These are phyloP conservation scores for Caerostris extrusa DNA, from an alignment of 1,140 invertebrate genomes.

Conservation along the genomic window DNA sequence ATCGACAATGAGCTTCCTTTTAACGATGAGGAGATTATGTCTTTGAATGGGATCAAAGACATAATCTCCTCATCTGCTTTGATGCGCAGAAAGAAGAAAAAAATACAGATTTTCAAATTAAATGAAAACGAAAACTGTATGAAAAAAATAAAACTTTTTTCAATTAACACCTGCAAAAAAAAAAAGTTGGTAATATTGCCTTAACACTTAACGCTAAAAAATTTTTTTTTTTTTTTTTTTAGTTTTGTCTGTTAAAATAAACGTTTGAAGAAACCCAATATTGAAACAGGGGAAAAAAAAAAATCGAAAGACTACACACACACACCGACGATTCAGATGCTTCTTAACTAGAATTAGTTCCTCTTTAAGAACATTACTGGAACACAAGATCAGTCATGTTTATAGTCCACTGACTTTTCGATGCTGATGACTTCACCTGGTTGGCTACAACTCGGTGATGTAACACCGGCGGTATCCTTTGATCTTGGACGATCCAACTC, in stretches of 20 bases:
- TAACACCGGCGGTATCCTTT: conserved; percentile 55
- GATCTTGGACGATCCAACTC: conserved; percentile 21
- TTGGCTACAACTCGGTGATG: conserved; percentile 55
- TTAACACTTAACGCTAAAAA: too few relatives aligned
- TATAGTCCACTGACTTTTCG: conserved; percentile 58
- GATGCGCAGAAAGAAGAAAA: too few relatives aligned
- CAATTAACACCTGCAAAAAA: too few relatives aligned
- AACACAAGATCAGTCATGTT: conserved; percentile 63
- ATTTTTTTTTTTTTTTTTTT: not conserved
- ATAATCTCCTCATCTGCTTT: too few relatives aligned
- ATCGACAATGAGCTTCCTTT: too few relatives aligned
- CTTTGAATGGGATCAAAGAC: too few relatives aligned
- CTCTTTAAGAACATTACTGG: conserved; percentile 49
- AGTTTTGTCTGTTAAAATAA: not conserved
- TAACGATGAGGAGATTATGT: too few relatives aligned
- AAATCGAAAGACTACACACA: conserved; percentile 6
- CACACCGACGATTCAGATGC: conserved; percentile 43
- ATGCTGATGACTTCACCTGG: conserved; percentile 72
- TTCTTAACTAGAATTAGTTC: conserved; percentile 76
- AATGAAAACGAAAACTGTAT: too few relatives aligned
- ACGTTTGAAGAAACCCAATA: conserved; percentile 2
- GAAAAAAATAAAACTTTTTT: too few relatives aligned
- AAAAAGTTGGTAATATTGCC: too few relatives aligned
- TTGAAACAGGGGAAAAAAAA: conserved; percentile 42
- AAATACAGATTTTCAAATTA: too few relatives aligned